Evolutionary conservation across 2,113 vertebrate genomes (phyloP).

Genomic region (Anarrhichthys ocellatus): DNA sequence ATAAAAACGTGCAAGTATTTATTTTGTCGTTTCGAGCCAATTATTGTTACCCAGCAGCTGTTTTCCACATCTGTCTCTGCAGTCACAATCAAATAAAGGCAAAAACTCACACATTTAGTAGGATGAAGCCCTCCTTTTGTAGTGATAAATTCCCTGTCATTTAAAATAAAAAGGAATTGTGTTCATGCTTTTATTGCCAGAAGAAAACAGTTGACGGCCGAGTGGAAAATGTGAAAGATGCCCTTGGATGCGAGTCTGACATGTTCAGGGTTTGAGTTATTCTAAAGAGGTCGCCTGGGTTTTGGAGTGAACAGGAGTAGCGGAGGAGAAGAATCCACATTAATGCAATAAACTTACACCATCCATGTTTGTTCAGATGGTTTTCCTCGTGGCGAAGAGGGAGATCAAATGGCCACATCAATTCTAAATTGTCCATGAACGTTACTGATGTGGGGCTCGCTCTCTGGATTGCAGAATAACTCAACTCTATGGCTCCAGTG

Average conservation of each 20-base stretch:
- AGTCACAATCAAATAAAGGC: not conserved
- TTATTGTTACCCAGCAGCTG: not conserved
- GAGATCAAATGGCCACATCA: slow-evolving; percentile 81
- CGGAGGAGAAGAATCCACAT: slow-evolving; percentile 74
- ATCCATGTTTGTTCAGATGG: slow-evolving; percentile 84
- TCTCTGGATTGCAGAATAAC: slow-evolving; percentile 76
- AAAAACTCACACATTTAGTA: not conserved
- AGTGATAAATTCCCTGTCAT: slow-evolving; percentile 18
- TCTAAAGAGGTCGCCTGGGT: slow-evolving; percentile 69
- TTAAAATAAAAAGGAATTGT: slow-evolving; percentile 1
- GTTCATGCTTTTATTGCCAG: slow-evolving; percentile 39
- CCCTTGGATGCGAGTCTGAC: slow-evolving; percentile 57
- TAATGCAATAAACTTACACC: slow-evolving; percentile 78
- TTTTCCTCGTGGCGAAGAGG: slow-evolving; percentile 71
- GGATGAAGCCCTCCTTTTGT: not conserved
- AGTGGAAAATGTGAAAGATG: slow-evolving; percentile 68
- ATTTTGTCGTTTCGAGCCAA: not conserved
- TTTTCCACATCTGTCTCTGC: too few species aligned
- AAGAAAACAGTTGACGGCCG: slow-evolving; percentile 27
- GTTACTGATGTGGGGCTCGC: slow-evolving; percentile 79
- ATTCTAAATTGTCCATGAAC: slow-evolving; percentile 80
- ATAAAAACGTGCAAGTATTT: not conserved
- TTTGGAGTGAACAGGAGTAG: slow-evolving; percentile 52
- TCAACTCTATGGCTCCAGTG: slow-evolving; percentile 76
- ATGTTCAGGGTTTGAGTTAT: slow-evolving; percentile 72